A percentile compares a stretch with the other conserved stretches of the same genome.
Conservation (phyloP, 2,113 vertebrate genomes). For the Myodes glareolus region DNA sequence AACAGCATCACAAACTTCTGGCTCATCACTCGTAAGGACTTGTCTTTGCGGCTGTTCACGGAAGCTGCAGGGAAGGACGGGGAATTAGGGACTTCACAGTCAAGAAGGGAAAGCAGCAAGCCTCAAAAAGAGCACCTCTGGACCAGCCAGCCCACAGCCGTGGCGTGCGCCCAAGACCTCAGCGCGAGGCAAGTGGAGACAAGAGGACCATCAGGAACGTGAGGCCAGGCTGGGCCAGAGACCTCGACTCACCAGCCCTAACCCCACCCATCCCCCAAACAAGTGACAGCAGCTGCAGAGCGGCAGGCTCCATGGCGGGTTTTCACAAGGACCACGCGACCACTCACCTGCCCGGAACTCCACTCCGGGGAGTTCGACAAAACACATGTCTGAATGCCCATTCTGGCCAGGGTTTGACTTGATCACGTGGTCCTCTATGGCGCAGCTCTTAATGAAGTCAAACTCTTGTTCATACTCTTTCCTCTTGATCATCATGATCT, state of each 20-base stretch:
- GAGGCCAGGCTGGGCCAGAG: neutral
- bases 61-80: slow-evolving; percentile 87
- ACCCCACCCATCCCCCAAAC: too few relatives aligned
- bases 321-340: neutral
- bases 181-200: too few relatives aligned
- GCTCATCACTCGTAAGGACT: slow-evolving; percentile 97
- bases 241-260: neutral
- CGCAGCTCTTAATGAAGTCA: slow-evolving; percentile 83
- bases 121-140: slow-evolving; percentile 62
- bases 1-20: slow-evolving; percentile 99
- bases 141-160: slow-evolving; percentile 23
- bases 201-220: too few relatives aligned
- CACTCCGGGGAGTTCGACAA: slow-evolving; percentile 92
- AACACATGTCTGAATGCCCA: slow-evolving; percentile 89
- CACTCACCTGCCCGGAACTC: slow-evolving; percentile 94
- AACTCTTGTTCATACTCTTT: slow-evolving; percentile 88
- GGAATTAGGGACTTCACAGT: slow-evolving; percentile 75
- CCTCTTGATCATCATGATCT: slow-evolving; percentile 93
- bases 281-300: neutral
- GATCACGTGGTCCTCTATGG: slow-evolving; percentile 85
- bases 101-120: slow-evolving; percentile 54
- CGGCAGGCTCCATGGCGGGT: neutral
- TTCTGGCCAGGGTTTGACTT: slow-evolving; percentile 70
- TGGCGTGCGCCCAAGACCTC: neutral
- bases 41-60: slow-evolving; percentile 96